Evolutionary conservation across 1,140 invertebrate genomes (phyloP).

Genomic region (Phymorhynchus buccinoides): DNA sequence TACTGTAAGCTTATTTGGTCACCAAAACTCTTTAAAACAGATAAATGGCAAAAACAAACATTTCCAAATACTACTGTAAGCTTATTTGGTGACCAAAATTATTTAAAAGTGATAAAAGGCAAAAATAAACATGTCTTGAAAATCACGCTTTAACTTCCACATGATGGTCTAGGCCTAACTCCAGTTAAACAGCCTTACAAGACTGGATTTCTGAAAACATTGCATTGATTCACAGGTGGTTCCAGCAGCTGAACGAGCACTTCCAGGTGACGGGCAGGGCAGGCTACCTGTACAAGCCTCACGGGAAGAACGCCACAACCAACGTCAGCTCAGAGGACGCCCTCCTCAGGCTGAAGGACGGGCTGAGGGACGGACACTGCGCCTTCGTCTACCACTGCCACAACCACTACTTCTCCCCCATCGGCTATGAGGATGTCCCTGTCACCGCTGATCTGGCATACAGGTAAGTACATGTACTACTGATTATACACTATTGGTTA

Average conservation of each 20-base stretch:
- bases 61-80: no score
- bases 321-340: conserved; percentile 61
- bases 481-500: no score
- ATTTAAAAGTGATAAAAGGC: no score
- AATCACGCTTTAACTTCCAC: no score
- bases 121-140: no score
- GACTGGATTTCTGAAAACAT: no score
- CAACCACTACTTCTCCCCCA: conserved; percentile 71
- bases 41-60: no score
- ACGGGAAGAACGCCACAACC: conserved; percentile 63
- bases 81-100: no score
- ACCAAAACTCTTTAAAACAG: no score
- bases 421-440: conserved; percentile 69
- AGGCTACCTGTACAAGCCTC: conserved; percentile 67
- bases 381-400: conserved; percentile 71
- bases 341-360: conserved; percentile 59
- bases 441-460: conserved; percentile 61
- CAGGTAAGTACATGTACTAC: conserved; percentile 49
- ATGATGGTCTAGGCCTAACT: no score
- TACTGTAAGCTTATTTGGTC: no score
- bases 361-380: conserved; percentile 59
- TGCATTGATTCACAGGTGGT: conserved; percentile 64
- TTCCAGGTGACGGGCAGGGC: conserved; percentile 63
- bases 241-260: conserved; percentile 64
- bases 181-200: no score